A percentile compares a stretch with the other conserved stretches of the same genome.
These are phyloP conservation scores for Hyles vespertilio DNA, from an alignment of 1,140 invertebrate species.

Conservation along the genomic window DNA sequence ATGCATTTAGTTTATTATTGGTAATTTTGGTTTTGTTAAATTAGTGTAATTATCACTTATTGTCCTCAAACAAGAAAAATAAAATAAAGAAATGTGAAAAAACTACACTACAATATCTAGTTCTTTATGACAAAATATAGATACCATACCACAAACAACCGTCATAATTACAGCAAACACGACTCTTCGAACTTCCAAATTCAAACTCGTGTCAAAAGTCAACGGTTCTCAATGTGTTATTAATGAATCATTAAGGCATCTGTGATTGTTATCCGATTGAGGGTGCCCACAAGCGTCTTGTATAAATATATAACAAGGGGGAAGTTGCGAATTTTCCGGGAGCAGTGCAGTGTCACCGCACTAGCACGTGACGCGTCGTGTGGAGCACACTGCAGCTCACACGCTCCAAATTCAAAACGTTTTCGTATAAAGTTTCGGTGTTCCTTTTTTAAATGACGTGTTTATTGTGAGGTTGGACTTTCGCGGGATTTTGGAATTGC, in stretches of 20 bases:
- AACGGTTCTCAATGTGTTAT: constrained; percentile 36
- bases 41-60: no score
- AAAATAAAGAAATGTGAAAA: no score
- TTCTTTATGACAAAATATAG: no score
- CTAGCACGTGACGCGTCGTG: constrained; percentile 61
- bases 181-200: not conserved
- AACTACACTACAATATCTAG: no score
- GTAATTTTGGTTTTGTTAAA: no score
- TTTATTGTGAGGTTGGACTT: not conserved
- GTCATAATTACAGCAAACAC: no score
- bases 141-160: no score
- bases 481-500: not conserved
- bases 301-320: constrained; percentile 37
- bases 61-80: no score
- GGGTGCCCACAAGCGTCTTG: constrained; percentile 25
- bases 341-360: constrained; percentile 56
- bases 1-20: no score
- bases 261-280: constrained; percentile 54
- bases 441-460: not conserved
- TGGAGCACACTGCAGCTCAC: constrained; percentile 50
- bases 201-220: constrained; percentile 22
- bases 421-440: constrained; percentile 14
- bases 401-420: constrained; percentile 43
- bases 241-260: constrained; percentile 62
- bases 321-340: constrained; percentile 55